Conservation (phyloP, 2,888 invertebrate genomes). For the Cerastis rubricosa region DNA sequence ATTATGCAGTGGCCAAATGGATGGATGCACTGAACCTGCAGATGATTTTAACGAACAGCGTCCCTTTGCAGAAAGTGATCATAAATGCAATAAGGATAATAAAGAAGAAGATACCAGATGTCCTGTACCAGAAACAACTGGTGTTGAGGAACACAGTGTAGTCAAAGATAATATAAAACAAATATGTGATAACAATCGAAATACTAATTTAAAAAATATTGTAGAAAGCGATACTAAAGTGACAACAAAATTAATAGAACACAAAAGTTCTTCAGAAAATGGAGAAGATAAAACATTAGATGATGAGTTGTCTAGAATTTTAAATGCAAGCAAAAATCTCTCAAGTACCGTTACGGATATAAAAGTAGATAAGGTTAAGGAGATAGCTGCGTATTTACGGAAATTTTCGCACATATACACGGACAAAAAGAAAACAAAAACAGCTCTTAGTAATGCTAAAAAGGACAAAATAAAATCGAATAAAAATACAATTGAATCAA, state of each 20-base stretch:
- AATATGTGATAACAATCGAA: slow-evolving; percentile 16
- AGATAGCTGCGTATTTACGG: slow-evolving; percentile 71
- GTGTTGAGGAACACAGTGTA: slow-evolving; percentile 22
- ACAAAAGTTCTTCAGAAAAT: slow-evolving; percentile 45
- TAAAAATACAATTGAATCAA: slow-evolving; percentile 70
- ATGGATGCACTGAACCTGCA: slow-evolving; percentile 2
- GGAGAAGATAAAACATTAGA: slow-evolving; percentile 37
- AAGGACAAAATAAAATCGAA: slow-evolving; percentile 49
- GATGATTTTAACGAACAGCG: slow-evolving; percentile 14
- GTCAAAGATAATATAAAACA: slow-evolving; percentile 20
- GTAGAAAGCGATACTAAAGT: background rate
- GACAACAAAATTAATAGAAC: slow-evolving; percentile 22
- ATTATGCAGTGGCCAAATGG: background rate
- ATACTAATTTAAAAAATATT: slow-evolving; percentile 16
- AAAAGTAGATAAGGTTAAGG: slow-evolving; percentile 66
- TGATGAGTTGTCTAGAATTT: slow-evolving; percentile 43
- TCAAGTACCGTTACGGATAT: slow-evolving; percentile 44
- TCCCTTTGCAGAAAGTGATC: background rate
- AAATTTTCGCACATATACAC: slow-evolving; percentile 63
- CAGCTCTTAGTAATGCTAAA: slow-evolving; percentile 33
- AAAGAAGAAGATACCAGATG: slow-evolving; percentile 31
- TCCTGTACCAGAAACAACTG: background rate
- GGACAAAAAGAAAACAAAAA: slow-evolving; percentile 55
- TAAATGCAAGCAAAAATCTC: slow-evolving; percentile 47
- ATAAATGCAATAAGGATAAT: background rate